phyloP scores from a whole-genome alignment of 2,888 invertebrate genomes.

The Geotrupes spiniger region DNA sequence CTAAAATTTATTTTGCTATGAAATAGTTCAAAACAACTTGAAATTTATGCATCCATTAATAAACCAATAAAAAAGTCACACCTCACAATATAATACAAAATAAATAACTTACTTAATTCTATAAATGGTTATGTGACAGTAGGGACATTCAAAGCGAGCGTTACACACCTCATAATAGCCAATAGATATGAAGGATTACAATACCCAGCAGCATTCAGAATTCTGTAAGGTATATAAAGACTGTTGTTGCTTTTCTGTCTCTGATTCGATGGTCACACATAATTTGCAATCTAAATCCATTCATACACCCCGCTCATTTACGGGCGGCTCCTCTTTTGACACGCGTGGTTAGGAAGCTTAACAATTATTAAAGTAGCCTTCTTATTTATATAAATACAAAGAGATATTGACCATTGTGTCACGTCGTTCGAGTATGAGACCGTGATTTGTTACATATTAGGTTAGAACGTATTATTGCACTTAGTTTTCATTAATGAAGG shows the following conservation, averaged over 20 bases:
- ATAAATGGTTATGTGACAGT: constrained; percentile 17
- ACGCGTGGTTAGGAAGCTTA: constrained; percentile 31
- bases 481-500: constrained; percentile 1
- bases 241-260: constrained; percentile 24
- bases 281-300: constrained; percentile 37
- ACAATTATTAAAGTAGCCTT: constrained; percentile 27
- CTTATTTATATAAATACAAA: constrained; percentile 28
- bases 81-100: constrained; percentile 11
- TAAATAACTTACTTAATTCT: constrained; percentile 24
- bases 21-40: background rate
- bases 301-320: constrained; percentile 25
- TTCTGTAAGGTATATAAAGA: constrained; percentile 25
- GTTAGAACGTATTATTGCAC: background rate
- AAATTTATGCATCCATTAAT: background rate
- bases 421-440: constrained; percentile 4
- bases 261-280: constrained; percentile 30
- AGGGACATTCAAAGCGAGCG: constrained; percentile 18
- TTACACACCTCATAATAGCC: constrained; percentile 28
- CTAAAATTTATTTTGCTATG: too few relatives aligned
- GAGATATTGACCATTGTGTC: constrained; percentile 28
- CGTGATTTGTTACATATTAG: background rate
- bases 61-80: constrained; percentile 3
- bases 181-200: constrained; percentile 27
- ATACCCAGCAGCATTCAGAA: constrained; percentile 27
- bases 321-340: constrained; percentile 26